Evolutionary conservation across 1,140 invertebrate genomes (phyloP), one percentile per base, ranked within the genome.

Genomic region (Leptopilina boulardi): DNA sequence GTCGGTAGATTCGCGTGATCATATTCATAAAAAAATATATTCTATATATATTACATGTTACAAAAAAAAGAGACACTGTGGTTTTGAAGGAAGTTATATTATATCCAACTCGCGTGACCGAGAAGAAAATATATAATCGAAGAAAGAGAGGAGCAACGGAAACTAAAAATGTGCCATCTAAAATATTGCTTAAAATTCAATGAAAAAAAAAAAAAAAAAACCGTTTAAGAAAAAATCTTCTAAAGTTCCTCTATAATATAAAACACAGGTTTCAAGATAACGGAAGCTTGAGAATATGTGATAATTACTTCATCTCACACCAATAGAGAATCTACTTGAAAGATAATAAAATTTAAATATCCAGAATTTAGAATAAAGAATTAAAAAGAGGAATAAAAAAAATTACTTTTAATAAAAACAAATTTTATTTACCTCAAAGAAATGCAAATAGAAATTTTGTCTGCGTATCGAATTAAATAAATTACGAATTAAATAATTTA

Each of bases 1-100:
- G 21, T 30, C 56, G 56, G 23, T 66, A 51, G 23, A 5, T 30
- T 66, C 10, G 56, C 56, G 56, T 66, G 56, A 66, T 66, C 56
- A n/a, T 66, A 66, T 66, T 66, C 56, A 3, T 30, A 23, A 30
- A 30, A 30, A 51, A n/a, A 66, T 26, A 30, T 66, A n/a, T n/a
- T n/a, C n/a, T n/a, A 66, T 59, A 59, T 59, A 59, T 59, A 3
- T 26, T 26, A 66, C 23, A 30, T 23, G 11, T 59, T 11, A 11
- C 19, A 59, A 66, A 26, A 59, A 51, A 23, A 6, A 6, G 34
- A 38, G 15, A 30, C 26, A 51, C 47, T 66, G 23, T 30, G 56
- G 56, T 66, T n/a, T 30, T 15, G 23, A 30, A 66, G 56, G 56
- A 66, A 66, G 23, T 11, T 59, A 59, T 6, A 26, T 9, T 59